phyloP scores from a whole-genome alignment of 2,888 invertebrate species.

The Hypsopygia costalis region DNA sequence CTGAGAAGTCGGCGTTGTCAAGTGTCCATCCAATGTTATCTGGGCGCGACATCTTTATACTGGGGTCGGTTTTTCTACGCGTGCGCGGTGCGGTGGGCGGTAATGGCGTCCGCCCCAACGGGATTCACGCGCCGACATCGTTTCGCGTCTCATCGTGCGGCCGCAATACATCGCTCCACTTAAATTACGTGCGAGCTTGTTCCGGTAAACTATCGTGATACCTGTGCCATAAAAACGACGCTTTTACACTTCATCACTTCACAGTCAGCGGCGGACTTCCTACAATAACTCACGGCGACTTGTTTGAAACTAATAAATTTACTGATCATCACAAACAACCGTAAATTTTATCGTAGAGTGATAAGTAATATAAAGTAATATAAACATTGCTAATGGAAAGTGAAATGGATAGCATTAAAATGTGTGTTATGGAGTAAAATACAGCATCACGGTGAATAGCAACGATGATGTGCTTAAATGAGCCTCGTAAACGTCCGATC shows the following conservation, averaged over 20 bases:
- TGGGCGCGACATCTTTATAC: constrained; percentile 64
- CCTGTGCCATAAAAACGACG: constrained; percentile 41
- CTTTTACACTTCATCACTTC: constrained; percentile 31
- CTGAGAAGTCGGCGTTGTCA: constrained; percentile 53
- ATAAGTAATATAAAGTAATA: too few species aligned
- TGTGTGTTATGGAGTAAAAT: constrained; percentile 37
- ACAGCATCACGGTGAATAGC: constrained; percentile 43
- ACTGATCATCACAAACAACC: too few species aligned
- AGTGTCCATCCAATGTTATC: constrained; percentile 67
- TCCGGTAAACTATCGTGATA: constrained; percentile 64
- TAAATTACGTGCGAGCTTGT: constrained; percentile 70
- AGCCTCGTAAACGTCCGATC: constrained; percentile 46
- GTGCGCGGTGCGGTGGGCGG: constrained; percentile 71
- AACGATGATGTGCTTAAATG: constrained; percentile 45
- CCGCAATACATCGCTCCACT: constrained; percentile 76
- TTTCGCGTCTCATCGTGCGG: constrained; percentile 74
- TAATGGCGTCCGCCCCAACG: constrained; percentile 75
- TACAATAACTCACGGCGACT: constrained; percentile 11
- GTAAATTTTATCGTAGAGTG: too few species aligned
- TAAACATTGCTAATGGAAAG: too few species aligned
- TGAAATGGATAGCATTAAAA: constrained; percentile 2
- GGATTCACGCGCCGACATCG: constrained; percentile 72
- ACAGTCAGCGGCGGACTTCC: constrained; percentile 11
- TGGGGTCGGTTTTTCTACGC: constrained; percentile 69
- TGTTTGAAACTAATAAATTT: constrained; percentile 13